Base-by-base conservation (phyloP, 2,888 invertebrate genomes). In the Chesias legatella region DNA sequence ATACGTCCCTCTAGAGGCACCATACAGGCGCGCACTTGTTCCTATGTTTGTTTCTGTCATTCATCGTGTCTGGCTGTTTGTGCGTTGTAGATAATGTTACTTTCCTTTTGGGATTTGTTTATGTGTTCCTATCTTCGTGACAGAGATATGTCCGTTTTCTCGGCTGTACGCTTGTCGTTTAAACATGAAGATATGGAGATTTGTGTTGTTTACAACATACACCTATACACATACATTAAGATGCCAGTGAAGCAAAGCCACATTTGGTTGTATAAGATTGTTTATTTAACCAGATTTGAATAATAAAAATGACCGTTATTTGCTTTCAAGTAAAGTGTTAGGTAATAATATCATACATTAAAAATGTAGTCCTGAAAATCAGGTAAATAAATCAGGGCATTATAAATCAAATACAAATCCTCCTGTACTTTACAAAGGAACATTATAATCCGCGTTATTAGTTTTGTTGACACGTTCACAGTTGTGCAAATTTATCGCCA, bases 41-140 rank as follows among this genome's bases (percentile, higher is more conserved):
- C 71, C 69, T 74, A 67, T 85, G 85, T 88, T 88, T 86, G 86
- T 76, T 75, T 80, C 79, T 86, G 83, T 88, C 88, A 81, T 75
- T 88, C 86, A 82, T 51, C 66, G 57, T 60, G 68, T 71, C 69
- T 66, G 60, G 49, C 50, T 66, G 66, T 62, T 63, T 60, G 60
- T 33, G 44, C 42, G 27, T 39, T 55, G 51, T 49, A 59, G 60
- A 65, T 67, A 57, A 59, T 60, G 58, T 67, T 62, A 63, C 67
- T 70, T 69, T 70, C 61, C 55, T 74, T 72, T 67, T 63, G 61
- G 62, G 57, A 51, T 56, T 58, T 58, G 61, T 67, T 64, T 61
- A 63, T 58, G 56, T 53, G 51, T 48, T 51, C 41, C 50, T 56
- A 51, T 60, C 54, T 54, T 53, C 55, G 40, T 48, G 57, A 60